These are phyloP conservation scores for Tetraodon nigroviridis DNA, from an alignment of 2,113 vertebrate species.

Conservation along the genomic window DNA sequence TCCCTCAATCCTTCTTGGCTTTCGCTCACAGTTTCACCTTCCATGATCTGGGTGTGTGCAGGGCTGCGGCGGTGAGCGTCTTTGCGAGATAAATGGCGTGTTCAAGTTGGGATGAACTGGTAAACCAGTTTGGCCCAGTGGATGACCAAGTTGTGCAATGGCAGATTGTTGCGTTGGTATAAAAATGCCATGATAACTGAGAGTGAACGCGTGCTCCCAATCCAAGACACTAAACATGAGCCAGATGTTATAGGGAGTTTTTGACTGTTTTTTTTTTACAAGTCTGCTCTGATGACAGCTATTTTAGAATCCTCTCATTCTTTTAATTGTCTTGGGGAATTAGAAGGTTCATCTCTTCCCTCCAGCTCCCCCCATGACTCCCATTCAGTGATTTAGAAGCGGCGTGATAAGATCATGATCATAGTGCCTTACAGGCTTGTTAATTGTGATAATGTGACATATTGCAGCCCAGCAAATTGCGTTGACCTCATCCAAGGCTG, in stretches of 20 bases:
- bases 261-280: slow-evolving; percentile 1
- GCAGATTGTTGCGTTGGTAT: too few relatives aligned
- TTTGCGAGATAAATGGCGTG: too few relatives aligned
- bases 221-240: background rate
- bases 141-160: too few relatives aligned
- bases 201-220: background rate
- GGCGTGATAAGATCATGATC: slow-evolving; percentile 16
- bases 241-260: slow-evolving; percentile 22
- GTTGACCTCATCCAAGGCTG: slow-evolving; percentile 41
- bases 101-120: too few relatives aligned
- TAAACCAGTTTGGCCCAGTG: too few relatives aligned
- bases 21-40: slow-evolving; percentile 40
- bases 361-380: slow-evolving; percentile 28
- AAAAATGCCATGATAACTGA: too few relatives aligned
- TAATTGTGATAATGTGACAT: slow-evolving; percentile 46
- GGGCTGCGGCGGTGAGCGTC: background rate
- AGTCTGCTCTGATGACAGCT: slow-evolving; percentile 8
- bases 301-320: background rate
- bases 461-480: slow-evolving; percentile 21
- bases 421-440: slow-evolving; percentile 27
- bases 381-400: slow-evolving; percentile 42
- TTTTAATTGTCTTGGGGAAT: slow-evolving; percentile 32
- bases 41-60: slow-evolving; percentile 18
- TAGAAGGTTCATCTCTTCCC: slow-evolving; percentile 10
- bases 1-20: slow-evolving; percentile 2